Evolutionary conservation across 2,797 vertebrate species (phyloP).

Genomic region (Macroramphosus scolopax): DNA sequence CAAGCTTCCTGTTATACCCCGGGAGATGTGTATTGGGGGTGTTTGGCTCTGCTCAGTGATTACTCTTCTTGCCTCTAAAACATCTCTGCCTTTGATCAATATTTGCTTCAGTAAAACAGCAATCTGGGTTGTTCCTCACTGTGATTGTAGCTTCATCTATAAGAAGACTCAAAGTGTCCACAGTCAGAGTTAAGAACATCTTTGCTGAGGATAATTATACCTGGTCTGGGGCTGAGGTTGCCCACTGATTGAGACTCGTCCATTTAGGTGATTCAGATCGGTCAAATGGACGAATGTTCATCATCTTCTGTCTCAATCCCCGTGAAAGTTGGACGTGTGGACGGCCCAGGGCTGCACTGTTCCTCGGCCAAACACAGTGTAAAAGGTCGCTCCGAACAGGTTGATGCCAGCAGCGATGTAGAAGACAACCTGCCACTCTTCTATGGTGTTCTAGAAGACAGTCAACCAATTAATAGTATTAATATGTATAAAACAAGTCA

Average conservation of each 20-base stretch:
- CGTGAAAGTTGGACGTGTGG: conserved; percentile 66
- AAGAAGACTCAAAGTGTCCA: too few species aligned
- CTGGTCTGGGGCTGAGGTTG: not conserved
- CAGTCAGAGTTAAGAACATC: conserved; percentile 8
- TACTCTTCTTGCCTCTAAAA: not conserved
- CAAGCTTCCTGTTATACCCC: not conserved
- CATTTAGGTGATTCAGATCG: not conserved
- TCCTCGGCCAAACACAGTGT: conserved; percentile 86
- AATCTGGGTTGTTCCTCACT: not conserved
- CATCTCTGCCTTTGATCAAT: not conserved
- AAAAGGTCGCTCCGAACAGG: conserved; percentile 88
- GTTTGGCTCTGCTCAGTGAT: not conserved
- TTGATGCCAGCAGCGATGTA: conserved; percentile 92
- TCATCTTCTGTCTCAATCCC: conserved; percentile 63
- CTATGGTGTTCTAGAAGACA: conserved; percentile 85
- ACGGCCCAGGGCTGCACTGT: conserved; percentile 91
- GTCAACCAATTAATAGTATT: conserved; percentile 15
- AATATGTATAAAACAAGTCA: too few species aligned
- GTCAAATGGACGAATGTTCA: not conserved
- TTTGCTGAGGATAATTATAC: not conserved
- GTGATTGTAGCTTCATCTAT: conserved; percentile 5
- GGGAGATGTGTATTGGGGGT: not conserved
- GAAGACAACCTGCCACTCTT: conserved; percentile 93
- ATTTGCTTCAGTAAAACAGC: not conserved
- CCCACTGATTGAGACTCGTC: not conserved